Conservation (phyloP, 1,140 invertebrate species). For the Leptoteleia sp. region DNA sequence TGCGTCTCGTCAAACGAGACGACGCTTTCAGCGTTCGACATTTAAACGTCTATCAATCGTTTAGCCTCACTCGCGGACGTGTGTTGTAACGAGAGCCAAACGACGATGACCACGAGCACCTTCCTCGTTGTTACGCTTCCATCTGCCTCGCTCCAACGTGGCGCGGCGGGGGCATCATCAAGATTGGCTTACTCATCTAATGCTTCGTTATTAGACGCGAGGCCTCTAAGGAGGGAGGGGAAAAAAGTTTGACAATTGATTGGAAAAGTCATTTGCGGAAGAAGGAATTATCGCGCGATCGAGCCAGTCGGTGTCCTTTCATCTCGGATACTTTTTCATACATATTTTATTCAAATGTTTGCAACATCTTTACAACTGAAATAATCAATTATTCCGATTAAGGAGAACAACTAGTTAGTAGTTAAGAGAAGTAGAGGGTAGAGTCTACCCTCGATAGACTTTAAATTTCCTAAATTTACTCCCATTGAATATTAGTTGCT, state of each 20-base stretch:
- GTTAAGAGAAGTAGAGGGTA: too few relatives aligned
- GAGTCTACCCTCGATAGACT: too few relatives aligned
- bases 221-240: too few relatives aligned
- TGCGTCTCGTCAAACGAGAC: slow-evolving; percentile 61
- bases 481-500: too few relatives aligned
- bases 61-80: slow-evolving; percentile 48
- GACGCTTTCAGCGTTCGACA: slow-evolving; percentile 58
- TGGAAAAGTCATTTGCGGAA: slow-evolving; percentile 36
- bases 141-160: slow-evolving; percentile 11
- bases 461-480: too few relatives aligned
- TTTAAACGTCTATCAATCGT: slow-evolving; percentile 69
- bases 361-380: too few relatives aligned
- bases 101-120: slow-evolving; percentile 51
- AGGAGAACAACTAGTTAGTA: too few relatives aligned
- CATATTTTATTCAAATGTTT: too few relatives aligned
- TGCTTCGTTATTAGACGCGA: slow-evolving; percentile 33
- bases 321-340: too few relatives aligned
- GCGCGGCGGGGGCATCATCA: slow-evolving; percentile 38
- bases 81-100: slow-evolving; percentile 64
- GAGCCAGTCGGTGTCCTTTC: too few relatives aligned
- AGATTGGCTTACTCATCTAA: slow-evolving; percentile 52
- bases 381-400: too few relatives aligned
- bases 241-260: slow-evolving; percentile 50
- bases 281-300: slow-evolving; percentile 24
- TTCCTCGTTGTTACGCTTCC: slow-evolving; percentile 51